These are phyloP conservation scores for Sminthurides aquaticus DNA, from an alignment of 2,888 invertebrate species.

Conservation along the genomic window DNA sequence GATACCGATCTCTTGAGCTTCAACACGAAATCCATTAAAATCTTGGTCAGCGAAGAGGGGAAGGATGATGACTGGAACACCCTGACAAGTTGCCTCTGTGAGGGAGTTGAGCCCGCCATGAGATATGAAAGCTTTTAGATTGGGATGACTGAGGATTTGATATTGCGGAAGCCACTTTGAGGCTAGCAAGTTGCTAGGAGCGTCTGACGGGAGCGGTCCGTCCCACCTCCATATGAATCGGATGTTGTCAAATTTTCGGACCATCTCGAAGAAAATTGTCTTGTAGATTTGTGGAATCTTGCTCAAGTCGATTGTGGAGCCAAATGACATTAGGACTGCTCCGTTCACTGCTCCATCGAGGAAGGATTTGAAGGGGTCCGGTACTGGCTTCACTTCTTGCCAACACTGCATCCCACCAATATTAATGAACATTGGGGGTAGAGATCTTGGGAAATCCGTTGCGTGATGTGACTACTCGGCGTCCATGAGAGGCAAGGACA, in stretches of 20 bases:
- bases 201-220: constrained; percentile 30
- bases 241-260: constrained; percentile 31
- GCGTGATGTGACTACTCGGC: constrained; percentile 27
- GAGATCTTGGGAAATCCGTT: constrained; percentile 34
- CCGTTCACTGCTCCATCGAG: constrained; percentile 35
- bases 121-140: constrained; percentile 33
- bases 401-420: constrained; percentile 40
- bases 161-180: constrained; percentile 42
- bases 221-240: constrained; percentile 40
- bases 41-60: constrained; percentile 42
- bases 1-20: constrained; percentile 38
- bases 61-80: constrained; percentile 35
- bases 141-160: constrained; percentile 40
- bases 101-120: constrained; percentile 40
- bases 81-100: constrained; percentile 39
- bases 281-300: constrained; percentile 28
- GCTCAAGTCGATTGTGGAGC: constrained; percentile 38
- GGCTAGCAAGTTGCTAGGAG: constrained; percentile 32
- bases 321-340: constrained; percentile 40
- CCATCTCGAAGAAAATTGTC: constrained; percentile 36
- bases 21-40: constrained; percentile 37
- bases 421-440: constrained; percentile 33
- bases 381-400: constrained; percentile 27
- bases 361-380: constrained; percentile 26
- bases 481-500: too few species aligned